Evolutionary conservation across 92 coral and sea anemone genomes (phyloP), one percentile per base, ranked within the genome.

Genomic region (Phenganax subtilis): DNA sequence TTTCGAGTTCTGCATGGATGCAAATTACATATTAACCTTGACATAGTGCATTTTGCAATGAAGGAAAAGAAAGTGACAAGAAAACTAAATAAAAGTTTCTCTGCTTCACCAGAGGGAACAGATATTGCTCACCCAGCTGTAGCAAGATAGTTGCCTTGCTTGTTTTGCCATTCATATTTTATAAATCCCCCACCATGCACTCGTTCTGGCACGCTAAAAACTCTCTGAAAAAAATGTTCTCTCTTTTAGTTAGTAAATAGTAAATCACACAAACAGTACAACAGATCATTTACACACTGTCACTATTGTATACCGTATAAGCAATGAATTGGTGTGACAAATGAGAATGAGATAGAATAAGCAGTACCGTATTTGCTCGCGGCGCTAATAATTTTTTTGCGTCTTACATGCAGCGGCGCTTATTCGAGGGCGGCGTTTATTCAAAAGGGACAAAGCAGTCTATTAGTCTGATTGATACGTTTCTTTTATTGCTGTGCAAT

Each of bases 161-260:
- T 89, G 75, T 85, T 87, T 63, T 96, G 99, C 99, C 99, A 96
- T 75, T 90, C 85, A 73, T 91, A 96, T 29, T 85, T 78, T 54
- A 96, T 90, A 71, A 87, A 60, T 12, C 97, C 91, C 7, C 99
- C 99, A 37, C 97, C 94, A 78, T 93, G 92, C 47, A 85, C 93
- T 81, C 91, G 92, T 62, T 96, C 99, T 44, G 99, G 97, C 74
- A 96, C 91, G 85, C 91, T 92, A 72, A 96, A 96, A 3, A 96
- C 99, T 77, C 99, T 89, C 99, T 96, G 65, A 63, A 87, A 69
- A 3, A 51, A 65, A 14, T 14, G 1, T 8, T 30, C 6, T 25
- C 9, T 77, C 9, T 12, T 58, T 28, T 74, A 72, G 25, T 20
- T 20, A 20, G 25, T 20, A 20, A 20, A 20, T 20, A 20, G 25